Base-by-base conservation (phyloP, 2,888 invertebrate species). In the Platycnemis pennipes region DNA sequence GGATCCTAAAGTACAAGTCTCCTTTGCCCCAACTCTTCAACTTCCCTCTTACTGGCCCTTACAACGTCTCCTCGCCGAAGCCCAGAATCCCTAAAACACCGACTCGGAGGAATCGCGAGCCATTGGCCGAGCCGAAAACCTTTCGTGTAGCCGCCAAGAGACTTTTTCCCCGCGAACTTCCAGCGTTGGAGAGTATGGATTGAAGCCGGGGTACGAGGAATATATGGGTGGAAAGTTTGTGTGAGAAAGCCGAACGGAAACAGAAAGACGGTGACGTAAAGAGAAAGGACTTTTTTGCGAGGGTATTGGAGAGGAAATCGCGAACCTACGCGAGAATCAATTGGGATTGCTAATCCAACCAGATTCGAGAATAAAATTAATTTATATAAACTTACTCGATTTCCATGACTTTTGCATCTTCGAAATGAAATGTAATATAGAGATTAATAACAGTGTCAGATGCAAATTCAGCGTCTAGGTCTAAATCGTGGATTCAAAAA, bases 91-190 rank as follows among this genome's bases (percentile, higher is more conserved):
- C 4, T 37, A 26, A 49, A 77, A 77, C 77, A 77, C 77, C 87
- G 87, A 26, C 89, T 63, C 91, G n/a, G 91, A 77, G 91, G 69
- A 91, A 91, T 91, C 89, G 56, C 63, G 56, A 89, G 63, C 63
- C 69, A 91, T 56, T 45, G 63, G 31, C 31, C 31, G 31, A 8
- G 77, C 1, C 16, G 77, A 37, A 37, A 26, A 37, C n/a, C 77
- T 31, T 77, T 11, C 77, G 77, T 77, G 77, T 77, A 77, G 77
- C 77, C 77, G 37, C 37, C 31, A 26, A 26, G 26, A 77, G 77
- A 77, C 8, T 77, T 13, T 31, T 37, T 16, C 69, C 44, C 91
- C 26, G 56, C 3, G 69, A 63, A 91, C 63, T 56, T 91, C 91
- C 63, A 42, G 31, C 91, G 31, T 63, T 19, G 42, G 44, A 44